phyloP scores from a whole-genome alignment of 37 sponge, comb jelly and placozoan species.

The Eunapius fragilis region DNA sequence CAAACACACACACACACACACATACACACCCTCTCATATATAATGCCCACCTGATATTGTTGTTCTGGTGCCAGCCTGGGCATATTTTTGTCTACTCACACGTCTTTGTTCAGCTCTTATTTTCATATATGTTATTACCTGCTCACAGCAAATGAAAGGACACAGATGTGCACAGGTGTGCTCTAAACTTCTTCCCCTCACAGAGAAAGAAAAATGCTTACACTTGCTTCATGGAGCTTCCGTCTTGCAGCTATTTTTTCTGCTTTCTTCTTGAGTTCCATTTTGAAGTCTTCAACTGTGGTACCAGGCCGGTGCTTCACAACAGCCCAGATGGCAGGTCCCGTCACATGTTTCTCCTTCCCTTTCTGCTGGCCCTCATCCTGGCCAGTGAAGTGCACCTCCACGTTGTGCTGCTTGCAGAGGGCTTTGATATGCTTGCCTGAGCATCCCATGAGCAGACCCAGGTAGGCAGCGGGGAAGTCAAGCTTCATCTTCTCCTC shows the following conservation, averaged over 20 bases:
- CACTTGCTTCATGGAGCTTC: neutral
- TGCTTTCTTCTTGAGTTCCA: neutral
- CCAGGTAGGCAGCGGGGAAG: conserved; percentile 1
- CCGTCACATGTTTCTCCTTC: neutral
- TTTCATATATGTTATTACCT: neutral
- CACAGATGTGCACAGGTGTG: no score
- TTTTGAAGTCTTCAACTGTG: neutral
- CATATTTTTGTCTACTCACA: neutral
- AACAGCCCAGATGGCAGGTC: neutral
- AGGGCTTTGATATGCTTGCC: conserved; percentile 15
- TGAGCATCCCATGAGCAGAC: neutral
- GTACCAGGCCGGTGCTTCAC: neutral
- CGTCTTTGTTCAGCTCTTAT: neutral
- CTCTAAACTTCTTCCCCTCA: no score
- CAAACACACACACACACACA: no score
- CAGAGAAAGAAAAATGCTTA: neutral
- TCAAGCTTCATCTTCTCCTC: neutral
- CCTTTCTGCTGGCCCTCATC: neutral
- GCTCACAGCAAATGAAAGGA: neutral
- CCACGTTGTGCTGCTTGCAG: neutral
- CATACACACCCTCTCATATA: no score
- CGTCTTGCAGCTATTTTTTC: neutral
- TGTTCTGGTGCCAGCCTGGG: neutral
- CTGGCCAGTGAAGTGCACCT: neutral
- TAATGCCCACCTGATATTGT: neutral